Conservation (phyloP, 2,888 invertebrate genomes). For the Nephrotoma flavescens region DNA sequence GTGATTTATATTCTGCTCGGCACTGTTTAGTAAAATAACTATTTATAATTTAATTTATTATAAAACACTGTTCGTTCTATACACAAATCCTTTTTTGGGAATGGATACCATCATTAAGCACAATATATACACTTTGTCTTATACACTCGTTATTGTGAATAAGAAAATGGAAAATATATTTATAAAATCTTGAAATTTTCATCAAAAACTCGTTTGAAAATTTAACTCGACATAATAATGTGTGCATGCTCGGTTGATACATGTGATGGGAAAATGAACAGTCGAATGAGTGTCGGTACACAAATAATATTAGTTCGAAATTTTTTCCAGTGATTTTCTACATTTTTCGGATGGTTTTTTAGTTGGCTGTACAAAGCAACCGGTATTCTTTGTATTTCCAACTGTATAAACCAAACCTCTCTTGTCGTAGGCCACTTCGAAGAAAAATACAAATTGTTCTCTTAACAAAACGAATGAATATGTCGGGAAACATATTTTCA, state of each 20-base stretch:
- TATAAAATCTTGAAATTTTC: neutral
- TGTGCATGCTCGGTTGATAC: neutral
- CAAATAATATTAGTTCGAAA: neutral
- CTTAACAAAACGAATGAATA: no score
- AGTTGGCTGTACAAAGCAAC: neutral
- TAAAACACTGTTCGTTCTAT: neutral
- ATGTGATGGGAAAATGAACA: neutral
- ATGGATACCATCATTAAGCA: neutral
- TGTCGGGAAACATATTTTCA: no score
- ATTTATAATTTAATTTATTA: neutral
- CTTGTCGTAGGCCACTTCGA: no score
- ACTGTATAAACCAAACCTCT: no score
- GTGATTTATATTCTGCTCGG: neutral
- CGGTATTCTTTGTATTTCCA: no score
- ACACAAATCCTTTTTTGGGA: neutral
- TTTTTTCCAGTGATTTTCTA: neutral
- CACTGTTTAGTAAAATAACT: neutral
- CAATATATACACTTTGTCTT: neutral
- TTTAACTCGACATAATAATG: neutral
- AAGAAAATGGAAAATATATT: neutral
- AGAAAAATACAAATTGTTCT: no score
- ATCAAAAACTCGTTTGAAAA: neutral
- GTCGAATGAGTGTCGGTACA: neutral
- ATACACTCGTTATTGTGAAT: neutral
- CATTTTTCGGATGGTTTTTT: neutral